These are phyloP conservation scores for Eidolon helvum DNA, from an alignment of 2,113 vertebrate species.

Conservation along the genomic window DNA sequence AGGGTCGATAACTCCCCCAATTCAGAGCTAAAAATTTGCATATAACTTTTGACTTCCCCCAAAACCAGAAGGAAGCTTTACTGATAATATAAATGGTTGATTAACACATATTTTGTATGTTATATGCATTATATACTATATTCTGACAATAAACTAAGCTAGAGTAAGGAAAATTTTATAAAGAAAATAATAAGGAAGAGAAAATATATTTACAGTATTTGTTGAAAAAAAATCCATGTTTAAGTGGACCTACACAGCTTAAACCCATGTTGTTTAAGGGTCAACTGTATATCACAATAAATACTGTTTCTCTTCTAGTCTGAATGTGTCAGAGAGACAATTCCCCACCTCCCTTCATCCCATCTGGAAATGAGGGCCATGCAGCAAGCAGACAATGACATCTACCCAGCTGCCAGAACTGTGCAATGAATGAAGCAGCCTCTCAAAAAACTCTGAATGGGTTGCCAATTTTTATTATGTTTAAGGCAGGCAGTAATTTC, in stretches of 20 bases:
- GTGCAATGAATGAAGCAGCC: slow-evolving; percentile 29
- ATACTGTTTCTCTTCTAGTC: neutral
- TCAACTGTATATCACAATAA: neutral
- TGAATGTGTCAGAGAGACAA: neutral
- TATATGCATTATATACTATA: neutral
- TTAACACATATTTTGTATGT: neutral
- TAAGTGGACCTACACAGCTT: neutral
- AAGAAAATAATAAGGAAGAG: neutral
- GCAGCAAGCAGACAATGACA: neutral
- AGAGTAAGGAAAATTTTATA: neutral
- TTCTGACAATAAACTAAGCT: neutral
- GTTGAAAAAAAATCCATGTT: neutral
- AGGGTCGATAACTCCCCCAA: neutral
- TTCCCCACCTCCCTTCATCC: neutral
- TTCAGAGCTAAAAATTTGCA: neutral
- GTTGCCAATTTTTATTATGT: slow-evolving; percentile 81
- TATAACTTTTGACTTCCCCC: neutral
- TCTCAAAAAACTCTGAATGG: slow-evolving; percentile 72
- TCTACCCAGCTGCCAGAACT: slow-evolving; percentile 36
- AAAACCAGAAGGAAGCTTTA: neutral
- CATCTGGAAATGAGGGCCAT: slow-evolving; percentile 1
- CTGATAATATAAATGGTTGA: neutral
- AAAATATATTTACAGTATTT: neutral
- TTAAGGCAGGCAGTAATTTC: slow-evolving; percentile 85
- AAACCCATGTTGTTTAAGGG: neutral